Percentiles rank a stretch among this genome's conserved stretches.
Conservation (phyloP, 2,888 invertebrate species). For the Scaptomyza cyrtandrae region DNA sequence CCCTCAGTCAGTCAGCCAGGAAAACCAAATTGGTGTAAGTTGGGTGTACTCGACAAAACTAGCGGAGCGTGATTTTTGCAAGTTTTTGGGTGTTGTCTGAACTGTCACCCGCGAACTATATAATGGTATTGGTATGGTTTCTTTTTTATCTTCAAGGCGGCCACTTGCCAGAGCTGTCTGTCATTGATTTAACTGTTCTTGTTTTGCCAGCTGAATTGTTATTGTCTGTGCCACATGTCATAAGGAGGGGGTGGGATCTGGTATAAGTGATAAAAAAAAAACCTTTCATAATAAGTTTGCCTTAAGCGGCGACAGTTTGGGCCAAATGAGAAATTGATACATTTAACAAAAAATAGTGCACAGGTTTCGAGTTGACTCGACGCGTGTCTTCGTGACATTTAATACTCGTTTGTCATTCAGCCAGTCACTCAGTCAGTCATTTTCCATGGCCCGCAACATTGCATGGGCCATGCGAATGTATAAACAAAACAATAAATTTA, state of each 20-base stretch:
- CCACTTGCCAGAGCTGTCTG: conserved; percentile 63
- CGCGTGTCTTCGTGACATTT: conserved; percentile 77
- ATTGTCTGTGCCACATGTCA: conserved; percentile 55
- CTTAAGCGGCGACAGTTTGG: conserved; percentile 47
- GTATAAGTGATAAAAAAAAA: conserved; percentile 13
- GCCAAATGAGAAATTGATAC: conserved; percentile 74
- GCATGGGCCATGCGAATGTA: conserved; percentile 65
- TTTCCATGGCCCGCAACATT: conserved; percentile 28
- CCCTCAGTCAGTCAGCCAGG: neutral
- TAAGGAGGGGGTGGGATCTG: neutral
- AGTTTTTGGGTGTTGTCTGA: conserved; percentile 27
- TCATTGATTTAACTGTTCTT: conserved; percentile 38
- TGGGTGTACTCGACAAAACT: conserved; percentile 43
- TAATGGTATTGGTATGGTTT: conserved; percentile 21
- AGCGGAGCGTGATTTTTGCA: conserved; percentile 5
- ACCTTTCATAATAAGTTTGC: neutral
- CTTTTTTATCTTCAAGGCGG: conserved; percentile 52
- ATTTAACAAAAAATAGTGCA: conserved; percentile 60
- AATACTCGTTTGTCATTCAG: conserved; percentile 70
- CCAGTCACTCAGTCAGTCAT: conserved; percentile 24
- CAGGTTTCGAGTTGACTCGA: conserved; percentile 55
- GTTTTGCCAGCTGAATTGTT: neutral
- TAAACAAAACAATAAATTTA: conserved; percentile 75
- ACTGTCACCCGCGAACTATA: conserved; percentile 56
- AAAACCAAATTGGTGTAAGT: neutral